Evolutionary conservation across 2,797 vertebrate species (phyloP), one percentile per base, ranked within the genome.

Genomic region (Phalanger gymnotis): DNA sequence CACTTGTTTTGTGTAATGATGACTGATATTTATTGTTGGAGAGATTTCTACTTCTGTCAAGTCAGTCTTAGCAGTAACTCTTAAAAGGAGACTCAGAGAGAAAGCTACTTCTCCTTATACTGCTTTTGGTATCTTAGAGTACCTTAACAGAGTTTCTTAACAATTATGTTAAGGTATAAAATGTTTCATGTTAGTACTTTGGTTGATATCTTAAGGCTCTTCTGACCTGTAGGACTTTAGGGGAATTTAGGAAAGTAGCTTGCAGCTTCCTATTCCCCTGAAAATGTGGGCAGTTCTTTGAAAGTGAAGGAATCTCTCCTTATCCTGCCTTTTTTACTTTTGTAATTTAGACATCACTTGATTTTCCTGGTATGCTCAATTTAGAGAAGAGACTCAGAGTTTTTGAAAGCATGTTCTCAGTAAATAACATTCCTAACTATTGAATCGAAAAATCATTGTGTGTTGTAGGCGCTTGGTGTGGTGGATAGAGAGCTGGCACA

Each of bases 1-100:
- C 95, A 90, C 90, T 95, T 94, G 55, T 95, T 98, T 95, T 95
- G 5, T 96, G 31, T 94, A 95, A 92, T 93, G 91, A 52, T 97
- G 95, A 95, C 73, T 98, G 92, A 96, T 95, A 7, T 94, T 95
- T 52, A 31, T 96, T 58, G 19, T 94, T 94, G 93, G 90, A 94
- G 90, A 95, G 87, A 95, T 93, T 97, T 51, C 2, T 47, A 10
- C 34, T 47, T 87, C 5, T 96, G 40, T 55, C 55, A 90, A 91
- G 54, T 93, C 94, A 94, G 73, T 91, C 0, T 0, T 95, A 94
- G 22, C 57, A 31, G 57, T 97, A 87, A 92, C 6, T 94, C 13
- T 53, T 97, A 94, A 81, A 81, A 94, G 53, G 73, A 91, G 81
- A 91, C 0, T 81, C 97, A 93, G n/a, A 89, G 58, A 94, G 57